Percentiles rank a stretch among this genome's conserved stretches.
These are phyloP conservation scores for Amia ocellicauda DNA, from an alignment of 2,113 vertebrate genomes.

Conservation along the genomic window DNA sequence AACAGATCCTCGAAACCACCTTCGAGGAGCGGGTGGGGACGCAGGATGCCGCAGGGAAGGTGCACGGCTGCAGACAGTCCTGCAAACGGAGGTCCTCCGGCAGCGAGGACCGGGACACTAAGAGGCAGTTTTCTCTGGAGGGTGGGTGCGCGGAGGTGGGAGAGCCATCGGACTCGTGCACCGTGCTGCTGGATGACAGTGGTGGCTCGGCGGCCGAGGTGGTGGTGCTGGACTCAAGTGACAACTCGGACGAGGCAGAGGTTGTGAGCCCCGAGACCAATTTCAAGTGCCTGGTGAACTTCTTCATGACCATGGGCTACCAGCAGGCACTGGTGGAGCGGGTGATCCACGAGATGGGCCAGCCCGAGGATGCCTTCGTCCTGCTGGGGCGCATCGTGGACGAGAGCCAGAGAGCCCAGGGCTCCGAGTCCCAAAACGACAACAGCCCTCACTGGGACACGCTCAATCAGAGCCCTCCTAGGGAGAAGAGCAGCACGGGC, in stretches of 20 bases:
- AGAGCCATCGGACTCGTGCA: slow-evolving; percentile 42
- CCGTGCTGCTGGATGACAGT: slow-evolving; percentile 29
- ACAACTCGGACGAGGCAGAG: slow-evolving; percentile 58
- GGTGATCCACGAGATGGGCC: slow-evolving; percentile 79
- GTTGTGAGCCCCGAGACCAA: slow-evolving; percentile 86
- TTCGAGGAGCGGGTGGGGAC: slow-evolving; percentile 67
- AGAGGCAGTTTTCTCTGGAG: slow-evolving; percentile 88
- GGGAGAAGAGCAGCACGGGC: not conserved
- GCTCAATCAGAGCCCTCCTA: not conserved
- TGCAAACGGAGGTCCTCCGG: slow-evolving; percentile 88
- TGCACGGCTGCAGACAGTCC: slow-evolving; percentile 72
- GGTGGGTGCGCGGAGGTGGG: slow-evolving; percentile 56
- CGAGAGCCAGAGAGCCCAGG: slow-evolving; percentile 63
- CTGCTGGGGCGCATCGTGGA: slow-evolving; percentile 88
- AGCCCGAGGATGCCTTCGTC: slow-evolving; percentile 80
- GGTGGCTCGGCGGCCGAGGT: slow-evolving; percentile 34
- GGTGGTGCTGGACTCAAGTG: slow-evolving; percentile 47
- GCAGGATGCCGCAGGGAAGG: slow-evolving; percentile 6
- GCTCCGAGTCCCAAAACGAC: slow-evolving; percentile 34
- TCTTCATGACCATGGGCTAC: slow-evolving; percentile 97
- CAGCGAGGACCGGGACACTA: slow-evolving; percentile 83
- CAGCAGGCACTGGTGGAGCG: slow-evolving; percentile 84
- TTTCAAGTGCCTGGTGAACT: slow-evolving; percentile 91
- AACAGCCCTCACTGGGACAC: slow-evolving; percentile 30
- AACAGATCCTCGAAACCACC: slow-evolving; percentile 77